phyloP scores from a whole-genome alignment of 2,797 vertebrate species.

The Dipus sagitta region DNA sequence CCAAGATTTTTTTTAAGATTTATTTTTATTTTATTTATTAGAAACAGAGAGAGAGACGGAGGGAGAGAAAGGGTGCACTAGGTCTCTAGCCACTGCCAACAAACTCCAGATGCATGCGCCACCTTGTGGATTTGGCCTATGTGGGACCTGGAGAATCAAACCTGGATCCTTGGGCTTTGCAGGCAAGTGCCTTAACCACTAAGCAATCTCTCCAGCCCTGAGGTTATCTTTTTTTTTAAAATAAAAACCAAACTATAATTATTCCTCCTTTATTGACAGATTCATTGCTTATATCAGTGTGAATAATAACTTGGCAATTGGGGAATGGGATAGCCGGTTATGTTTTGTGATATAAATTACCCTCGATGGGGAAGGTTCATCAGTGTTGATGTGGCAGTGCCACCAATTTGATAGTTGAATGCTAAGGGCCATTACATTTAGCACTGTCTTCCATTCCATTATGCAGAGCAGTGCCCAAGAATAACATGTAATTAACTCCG shows the following conservation, averaged over 20 bases:
- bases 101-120: no score
- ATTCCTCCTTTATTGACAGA: constrained; percentile 57
- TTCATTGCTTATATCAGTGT: constrained; percentile 55
- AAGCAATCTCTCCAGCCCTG: no score
- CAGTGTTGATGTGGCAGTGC: constrained; percentile 53
- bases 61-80: no score
- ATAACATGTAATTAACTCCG: constrained; percentile 71
- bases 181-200: no score
- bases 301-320: constrained; percentile 67
- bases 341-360: constrained; percentile 63
- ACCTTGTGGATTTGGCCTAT: no score
- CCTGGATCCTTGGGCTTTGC: no score
- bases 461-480: constrained; percentile 71
- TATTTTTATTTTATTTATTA: no score
- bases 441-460: constrained; percentile 65
- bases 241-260: constrained; percentile 14
- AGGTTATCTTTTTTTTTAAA: neutral
- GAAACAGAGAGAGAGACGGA: no score
- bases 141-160: no score
- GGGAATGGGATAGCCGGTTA: neutral
- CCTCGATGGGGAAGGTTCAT: constrained; percentile 49
- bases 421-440: constrained; percentile 77
- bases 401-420: constrained; percentile 69
- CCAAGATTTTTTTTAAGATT: neutral
- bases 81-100: no score